These are phyloP conservation scores for Lysandra bellargus DNA, from an alignment of 2,888 invertebrate species.

Conservation along the genomic window DNA sequence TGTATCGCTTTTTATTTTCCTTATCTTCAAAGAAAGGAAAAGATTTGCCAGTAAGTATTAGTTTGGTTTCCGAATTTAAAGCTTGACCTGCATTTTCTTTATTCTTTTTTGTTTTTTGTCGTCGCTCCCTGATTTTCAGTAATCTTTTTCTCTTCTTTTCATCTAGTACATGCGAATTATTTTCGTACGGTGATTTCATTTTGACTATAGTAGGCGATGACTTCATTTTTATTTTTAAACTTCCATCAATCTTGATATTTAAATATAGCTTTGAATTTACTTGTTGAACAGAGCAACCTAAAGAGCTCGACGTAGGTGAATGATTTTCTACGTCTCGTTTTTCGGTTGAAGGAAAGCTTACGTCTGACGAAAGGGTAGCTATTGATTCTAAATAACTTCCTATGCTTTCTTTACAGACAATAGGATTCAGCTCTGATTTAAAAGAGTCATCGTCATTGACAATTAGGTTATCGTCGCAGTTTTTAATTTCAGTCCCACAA, in stretches of 20 bases:
- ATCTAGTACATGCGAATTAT: slow-evolving; percentile 59
- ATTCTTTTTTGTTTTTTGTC: slow-evolving; percentile 64
- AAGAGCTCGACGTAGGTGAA: slow-evolving; percentile 24
- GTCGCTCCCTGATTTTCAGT: slow-evolving; percentile 64
- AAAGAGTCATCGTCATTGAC: not conserved
- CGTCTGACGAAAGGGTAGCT: not conserved
- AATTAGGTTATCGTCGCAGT: not conserved
- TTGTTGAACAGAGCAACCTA: slow-evolving; percentile 53
- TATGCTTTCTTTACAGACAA: not conserved
- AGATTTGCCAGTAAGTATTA: slow-evolving; percentile 73
- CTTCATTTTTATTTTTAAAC: slow-evolving; percentile 50
- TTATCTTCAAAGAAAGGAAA: slow-evolving; percentile 62
- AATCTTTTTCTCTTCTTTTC: slow-evolving; percentile 67
- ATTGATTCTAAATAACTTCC: slow-evolving; percentile 9
- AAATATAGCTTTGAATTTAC: slow-evolving; percentile 53
- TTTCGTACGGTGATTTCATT: slow-evolving; percentile 72
- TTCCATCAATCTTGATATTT: slow-evolving; percentile 57
- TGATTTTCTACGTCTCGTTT: not conserved
- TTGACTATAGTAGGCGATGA: slow-evolving; percentile 54
- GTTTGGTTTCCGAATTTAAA: slow-evolving; percentile 66
- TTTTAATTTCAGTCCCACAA: not conserved
- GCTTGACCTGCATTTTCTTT: slow-evolving; percentile 61
- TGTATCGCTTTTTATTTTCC: slow-evolving; percentile 42
- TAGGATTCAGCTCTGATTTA: not conserved
- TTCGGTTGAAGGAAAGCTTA: not conserved